Conservation (phyloP, 2,888 invertebrate genomes). For the Thumatha senex region DNA sequence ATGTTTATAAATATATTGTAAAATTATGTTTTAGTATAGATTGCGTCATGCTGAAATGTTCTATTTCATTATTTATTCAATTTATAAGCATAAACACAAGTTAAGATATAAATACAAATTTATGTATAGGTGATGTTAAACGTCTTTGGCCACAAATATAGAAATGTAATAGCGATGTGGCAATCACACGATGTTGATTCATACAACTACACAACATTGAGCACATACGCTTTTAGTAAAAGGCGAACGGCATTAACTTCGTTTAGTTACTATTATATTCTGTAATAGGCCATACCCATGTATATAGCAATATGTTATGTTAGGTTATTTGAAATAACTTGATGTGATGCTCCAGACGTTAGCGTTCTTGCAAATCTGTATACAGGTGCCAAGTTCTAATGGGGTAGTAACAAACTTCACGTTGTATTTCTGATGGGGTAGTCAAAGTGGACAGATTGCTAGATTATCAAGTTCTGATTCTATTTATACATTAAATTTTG, state of each 20-base stretch:
- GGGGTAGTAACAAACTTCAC: too few species aligned
- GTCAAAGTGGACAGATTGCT: too few species aligned
- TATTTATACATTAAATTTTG: too few species aligned
- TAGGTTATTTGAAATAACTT: neutral
- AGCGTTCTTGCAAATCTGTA: neutral
- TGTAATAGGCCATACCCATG: conserved; percentile 5
- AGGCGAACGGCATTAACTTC: conserved; percentile 16
- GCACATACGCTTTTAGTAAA: conserved; percentile 8
- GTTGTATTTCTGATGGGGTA: too few species aligned
- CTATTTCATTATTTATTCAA: too few species aligned
- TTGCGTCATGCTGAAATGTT: neutral
- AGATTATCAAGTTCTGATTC: too few species aligned
- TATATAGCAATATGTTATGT: neutral
- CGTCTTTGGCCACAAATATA: neutral
- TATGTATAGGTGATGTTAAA: too few species aligned
- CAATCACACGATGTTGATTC: conserved; percentile 4
- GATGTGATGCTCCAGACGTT: too few species aligned
- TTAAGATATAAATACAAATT: neutral
- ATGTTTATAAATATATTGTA: too few species aligned
- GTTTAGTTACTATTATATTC: conserved; percentile 20
- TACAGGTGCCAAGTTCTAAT: neutral
- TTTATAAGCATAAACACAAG: neutral
- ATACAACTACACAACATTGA: neutral
- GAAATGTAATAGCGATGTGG: conserved; percentile 1
- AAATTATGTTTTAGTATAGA: too few species aligned